Conservation (phyloP, 2,797 vertebrate genomes). For the Loris lydekkerianus region DNA sequence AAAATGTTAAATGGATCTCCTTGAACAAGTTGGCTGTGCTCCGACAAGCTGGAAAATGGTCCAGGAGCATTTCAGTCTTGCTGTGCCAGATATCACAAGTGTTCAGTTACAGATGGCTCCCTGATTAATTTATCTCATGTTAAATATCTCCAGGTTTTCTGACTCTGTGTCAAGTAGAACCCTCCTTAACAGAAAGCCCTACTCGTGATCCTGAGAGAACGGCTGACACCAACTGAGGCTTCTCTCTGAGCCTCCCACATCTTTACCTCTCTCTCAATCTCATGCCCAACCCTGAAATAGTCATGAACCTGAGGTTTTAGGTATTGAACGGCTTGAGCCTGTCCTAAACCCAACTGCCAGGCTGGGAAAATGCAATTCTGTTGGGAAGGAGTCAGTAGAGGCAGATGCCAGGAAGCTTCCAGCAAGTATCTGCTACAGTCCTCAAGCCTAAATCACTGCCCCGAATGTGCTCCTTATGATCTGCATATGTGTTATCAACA, state of each 20-base stretch:
- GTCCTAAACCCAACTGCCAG: neutral
- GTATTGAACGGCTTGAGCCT: neutral
- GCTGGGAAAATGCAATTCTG: neutral
- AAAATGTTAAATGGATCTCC: neutral
- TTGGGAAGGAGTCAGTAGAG: neutral
- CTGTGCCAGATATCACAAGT: rapidly evolving
- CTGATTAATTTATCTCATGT: neutral
- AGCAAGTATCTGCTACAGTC: constrained; percentile 27
- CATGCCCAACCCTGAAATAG: neutral
- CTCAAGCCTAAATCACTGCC: constrained; percentile 34
- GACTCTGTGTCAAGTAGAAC: neutral
- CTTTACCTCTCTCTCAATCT: neutral
- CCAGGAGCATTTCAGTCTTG: too few relatives aligned
- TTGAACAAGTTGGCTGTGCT: neutral
- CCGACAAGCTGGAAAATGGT: neutral
- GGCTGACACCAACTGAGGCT: too few relatives aligned
- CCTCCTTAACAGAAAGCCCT: neutral
- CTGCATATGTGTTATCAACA: constrained; percentile 29
- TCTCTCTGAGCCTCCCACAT: neutral
- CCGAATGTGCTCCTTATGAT: constrained; percentile 72
- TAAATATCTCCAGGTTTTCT: neutral
- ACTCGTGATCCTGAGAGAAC: neutral
- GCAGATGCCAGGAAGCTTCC: neutral
- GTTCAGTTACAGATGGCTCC: neutral
- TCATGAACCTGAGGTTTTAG: neutral